Evolutionary conservation across 1,140 invertebrate species (phyloP).

Genomic region (Drosophila micromelanica): DNA sequence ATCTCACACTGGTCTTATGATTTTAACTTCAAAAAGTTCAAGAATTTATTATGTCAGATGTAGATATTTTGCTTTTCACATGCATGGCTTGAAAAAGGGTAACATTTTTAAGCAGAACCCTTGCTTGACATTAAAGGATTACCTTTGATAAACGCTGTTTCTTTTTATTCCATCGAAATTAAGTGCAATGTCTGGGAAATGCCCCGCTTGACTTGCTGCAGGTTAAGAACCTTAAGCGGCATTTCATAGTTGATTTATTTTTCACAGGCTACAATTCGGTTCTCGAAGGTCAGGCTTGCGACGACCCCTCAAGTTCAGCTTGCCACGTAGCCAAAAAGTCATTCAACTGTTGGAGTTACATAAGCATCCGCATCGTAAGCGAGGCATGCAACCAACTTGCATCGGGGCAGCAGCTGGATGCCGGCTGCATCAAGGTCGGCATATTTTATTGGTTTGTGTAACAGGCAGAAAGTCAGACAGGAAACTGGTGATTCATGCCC

Average conservation of each 20-base stretch:
- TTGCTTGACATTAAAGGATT: slow-evolving; percentile 57
- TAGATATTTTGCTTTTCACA: neutral
- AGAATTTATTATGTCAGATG: slow-evolving; percentile 4
- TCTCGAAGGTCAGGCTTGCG: slow-evolving; percentile 24
- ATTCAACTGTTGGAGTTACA: slow-evolving; percentile 67
- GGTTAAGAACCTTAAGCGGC: slow-evolving; percentile 27
- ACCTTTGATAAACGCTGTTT: slow-evolving; percentile 41
- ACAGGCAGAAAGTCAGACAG: slow-evolving; percentile 47
- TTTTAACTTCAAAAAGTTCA: slow-evolving; percentile 9
- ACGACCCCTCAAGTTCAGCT: slow-evolving; percentile 47
- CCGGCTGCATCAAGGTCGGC: slow-evolving; percentile 56
- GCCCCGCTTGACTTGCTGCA: slow-evolving; percentile 17
- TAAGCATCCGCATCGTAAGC: slow-evolving; percentile 46
- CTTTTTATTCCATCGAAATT: slow-evolving; percentile 23
- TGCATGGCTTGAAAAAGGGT: neutral
- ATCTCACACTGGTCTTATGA: slow-evolving; percentile 14
- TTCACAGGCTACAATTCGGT: slow-evolving; percentile 25
- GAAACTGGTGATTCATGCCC: slow-evolving; percentile 45
- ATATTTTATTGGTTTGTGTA: slow-evolving; percentile 48
- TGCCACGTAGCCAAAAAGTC: slow-evolving; percentile 36
- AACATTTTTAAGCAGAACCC: neutral
- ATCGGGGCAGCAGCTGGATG: slow-evolving; percentile 34
- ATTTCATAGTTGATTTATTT: slow-evolving; percentile 62
- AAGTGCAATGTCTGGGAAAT: slow-evolving; percentile 38
- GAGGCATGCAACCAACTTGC: slow-evolving; percentile 38